Base-by-base conservation (phyloP, 2,113 vertebrate species). In the Halcyon malimbica region DNA sequence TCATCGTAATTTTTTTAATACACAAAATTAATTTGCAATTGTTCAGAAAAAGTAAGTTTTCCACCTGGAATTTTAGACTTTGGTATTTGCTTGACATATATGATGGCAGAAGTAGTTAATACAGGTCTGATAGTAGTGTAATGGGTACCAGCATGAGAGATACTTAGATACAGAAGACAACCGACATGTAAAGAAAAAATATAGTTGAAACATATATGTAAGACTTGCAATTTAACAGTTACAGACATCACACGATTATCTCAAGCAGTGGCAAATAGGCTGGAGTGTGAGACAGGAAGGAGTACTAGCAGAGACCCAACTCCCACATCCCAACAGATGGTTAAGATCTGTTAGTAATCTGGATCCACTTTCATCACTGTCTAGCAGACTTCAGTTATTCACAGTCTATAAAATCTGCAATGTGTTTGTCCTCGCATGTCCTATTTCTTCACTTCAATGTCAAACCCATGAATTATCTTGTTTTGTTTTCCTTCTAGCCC, bases 341-440 rank as follows among this genome's bases (percentile, higher is more conserved):
- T 56, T 83, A 64, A 82, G 89, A 62, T 83, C 53, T 79, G 71
- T 21, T 57, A 39, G 77, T 42, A 80, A 85, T 90, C 89, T n/a
- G 77, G 70, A 90, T 88, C 74, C 59, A 26, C 75, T 88, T 87
- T 44, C 78, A 88, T 62, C 78, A 35, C 84, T 80, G 53, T 93
- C 78, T 86, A 90, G 37, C 90, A 96, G 84, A 62, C 78, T 90
- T 18, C 54, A 88, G 82, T 74, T 83, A 80, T 39, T 88, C 37
- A 13, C 89, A 85, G 65, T 19, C 67, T 83, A 39, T 35, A 69
- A 90, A 88, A 67, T 73, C 76, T 70, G 85, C 50, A 57, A 1
- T 44, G 87, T 94, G 84, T 89, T 94, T 84, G 81, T 94, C 78
- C 91, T 95, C 87, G 83, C 87, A 88, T 75, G 80, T 85, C 50